Evolutionary conservation across 2,797 vertebrate genomes (phyloP).

Genomic region (Enteromius anoplus): DNA sequence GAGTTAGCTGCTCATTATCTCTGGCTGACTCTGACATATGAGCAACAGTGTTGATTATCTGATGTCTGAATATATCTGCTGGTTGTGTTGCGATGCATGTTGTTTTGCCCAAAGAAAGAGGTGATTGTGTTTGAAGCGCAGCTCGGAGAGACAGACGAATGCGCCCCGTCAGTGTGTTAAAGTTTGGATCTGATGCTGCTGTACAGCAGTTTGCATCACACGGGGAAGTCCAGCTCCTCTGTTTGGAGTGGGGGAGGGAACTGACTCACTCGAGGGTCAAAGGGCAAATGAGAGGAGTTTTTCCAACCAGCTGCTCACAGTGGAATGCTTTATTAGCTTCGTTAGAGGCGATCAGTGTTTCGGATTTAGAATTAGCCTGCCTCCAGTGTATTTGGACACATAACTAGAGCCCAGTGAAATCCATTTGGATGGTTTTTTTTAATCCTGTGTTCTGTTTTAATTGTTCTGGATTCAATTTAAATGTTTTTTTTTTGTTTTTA

Average conservation of each 20-base stretch:
- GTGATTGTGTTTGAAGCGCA: conserved; percentile 68
- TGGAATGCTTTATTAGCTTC: conserved; percentile 32
- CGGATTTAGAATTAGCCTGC: neutral
- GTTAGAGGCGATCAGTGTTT: conserved; percentile 32
- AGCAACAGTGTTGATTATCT: neutral
- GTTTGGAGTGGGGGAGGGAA: conserved; percentile 30
- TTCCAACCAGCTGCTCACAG: conserved; percentile 46
- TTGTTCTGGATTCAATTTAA: neutral
- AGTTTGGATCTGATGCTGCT: conserved; percentile 7
- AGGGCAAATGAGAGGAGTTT: conserved; percentile 44
- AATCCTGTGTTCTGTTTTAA: neutral
- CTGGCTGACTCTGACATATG: neutral
- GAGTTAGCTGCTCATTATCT: neutral
- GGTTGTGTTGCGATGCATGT: neutral
- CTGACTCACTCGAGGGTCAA: conserved; percentile 39
- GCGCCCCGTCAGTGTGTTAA: conserved; percentile 65
- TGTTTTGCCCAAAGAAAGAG: conserved; percentile 68
- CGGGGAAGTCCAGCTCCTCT: conserved; percentile 16
- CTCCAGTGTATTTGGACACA: neutral
- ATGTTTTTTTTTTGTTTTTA: too few relatives aligned
- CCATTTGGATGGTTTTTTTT: neutral
- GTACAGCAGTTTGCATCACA: neutral
- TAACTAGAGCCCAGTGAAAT: neutral
- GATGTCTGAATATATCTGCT: neutral
- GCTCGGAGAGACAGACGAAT: conserved; percentile 70